Evolutionary conservation across 2,797 vertebrate species (phyloP).

Genomic region (Phalanger gymnotis): DNA sequence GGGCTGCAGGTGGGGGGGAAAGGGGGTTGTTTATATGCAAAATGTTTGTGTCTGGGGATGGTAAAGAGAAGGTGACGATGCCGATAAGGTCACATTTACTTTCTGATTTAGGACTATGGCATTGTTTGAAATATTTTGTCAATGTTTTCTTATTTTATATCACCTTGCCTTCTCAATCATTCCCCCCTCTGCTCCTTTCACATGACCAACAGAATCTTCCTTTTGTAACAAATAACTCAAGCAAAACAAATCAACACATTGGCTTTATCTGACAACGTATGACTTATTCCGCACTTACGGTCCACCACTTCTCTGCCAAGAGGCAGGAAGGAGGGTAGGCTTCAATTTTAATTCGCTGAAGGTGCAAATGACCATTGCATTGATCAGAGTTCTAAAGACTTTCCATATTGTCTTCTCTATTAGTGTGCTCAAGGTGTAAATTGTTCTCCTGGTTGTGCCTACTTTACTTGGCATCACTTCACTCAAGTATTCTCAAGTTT

Average conservation of each 20-base stretch:
- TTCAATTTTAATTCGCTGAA: not conserved
- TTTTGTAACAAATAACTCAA: not conserved
- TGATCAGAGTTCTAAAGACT: not conserved
- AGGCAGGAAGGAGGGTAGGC: not conserved
- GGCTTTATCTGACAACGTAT: not conserved
- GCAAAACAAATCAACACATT: not conserved
- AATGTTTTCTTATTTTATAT: not conserved
- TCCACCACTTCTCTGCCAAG: not conserved
- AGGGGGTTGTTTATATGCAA: not conserved
- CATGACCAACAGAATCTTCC: not conserved
- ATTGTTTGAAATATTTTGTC: not conserved
- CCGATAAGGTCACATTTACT: not conserved
- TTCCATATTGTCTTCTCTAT: not conserved
- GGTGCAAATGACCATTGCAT: not conserved
- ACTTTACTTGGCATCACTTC: not conserved
- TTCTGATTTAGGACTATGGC: not conserved
- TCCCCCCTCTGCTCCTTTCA: not conserved
- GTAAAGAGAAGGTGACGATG: not conserved
- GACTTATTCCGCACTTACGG: not conserved
- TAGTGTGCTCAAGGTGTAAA: not conserved
- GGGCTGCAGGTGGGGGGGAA: no score
- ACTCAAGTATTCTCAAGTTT: not conserved
- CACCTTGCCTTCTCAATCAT: not conserved
- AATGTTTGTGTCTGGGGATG: not conserved
- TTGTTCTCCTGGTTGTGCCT: not conserved